phyloP scores from a whole-genome alignment of 2,888 invertebrate genomes.

The Oscheius onirici region DNA sequence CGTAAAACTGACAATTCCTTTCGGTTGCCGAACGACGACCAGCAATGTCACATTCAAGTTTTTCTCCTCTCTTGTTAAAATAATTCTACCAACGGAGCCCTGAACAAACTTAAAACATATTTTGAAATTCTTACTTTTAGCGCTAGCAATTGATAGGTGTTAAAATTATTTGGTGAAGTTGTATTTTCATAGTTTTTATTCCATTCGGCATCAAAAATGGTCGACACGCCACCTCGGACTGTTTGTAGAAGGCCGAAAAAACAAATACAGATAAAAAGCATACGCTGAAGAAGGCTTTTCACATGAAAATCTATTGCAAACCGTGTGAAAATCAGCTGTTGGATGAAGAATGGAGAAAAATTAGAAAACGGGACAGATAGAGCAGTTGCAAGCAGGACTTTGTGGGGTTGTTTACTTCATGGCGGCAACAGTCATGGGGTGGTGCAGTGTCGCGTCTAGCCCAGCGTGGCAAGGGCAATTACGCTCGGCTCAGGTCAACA shows the following conservation, averaged over 20 bases:
- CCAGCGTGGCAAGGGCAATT: not conserved
- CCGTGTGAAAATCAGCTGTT: not conserved
- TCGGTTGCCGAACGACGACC: conserved; percentile 3
- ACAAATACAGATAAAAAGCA: not conserved
- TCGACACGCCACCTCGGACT: not conserved
- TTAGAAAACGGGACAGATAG: not conserved
- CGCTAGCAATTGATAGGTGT: conserved; percentile 39
- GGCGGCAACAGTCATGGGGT: too few species aligned
- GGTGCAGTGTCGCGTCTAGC: not conserved
- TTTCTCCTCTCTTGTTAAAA: conserved; percentile 8
- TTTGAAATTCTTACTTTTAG: conserved; percentile 31
- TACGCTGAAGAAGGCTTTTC: not conserved
- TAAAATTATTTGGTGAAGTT: conserved; percentile 24
- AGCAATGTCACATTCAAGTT: not conserved
- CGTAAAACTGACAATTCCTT: conserved; percentile 6
- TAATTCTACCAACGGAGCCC: conserved; percentile 29
- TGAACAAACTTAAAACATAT: not conserved
- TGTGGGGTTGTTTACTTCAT: too few species aligned
- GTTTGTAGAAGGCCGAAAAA: not conserved
- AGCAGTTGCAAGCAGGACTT: not conserved
- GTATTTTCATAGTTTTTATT: conserved; percentile 27
- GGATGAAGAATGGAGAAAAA: not conserved
- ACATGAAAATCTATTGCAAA: not conserved
- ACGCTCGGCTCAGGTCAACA: not conserved
- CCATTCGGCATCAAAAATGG: conserved; percentile 39